Evolutionary conservation across 2,113 vertebrate species (phyloP).

Genomic region (Malurus alboscapulatus): DNA sequence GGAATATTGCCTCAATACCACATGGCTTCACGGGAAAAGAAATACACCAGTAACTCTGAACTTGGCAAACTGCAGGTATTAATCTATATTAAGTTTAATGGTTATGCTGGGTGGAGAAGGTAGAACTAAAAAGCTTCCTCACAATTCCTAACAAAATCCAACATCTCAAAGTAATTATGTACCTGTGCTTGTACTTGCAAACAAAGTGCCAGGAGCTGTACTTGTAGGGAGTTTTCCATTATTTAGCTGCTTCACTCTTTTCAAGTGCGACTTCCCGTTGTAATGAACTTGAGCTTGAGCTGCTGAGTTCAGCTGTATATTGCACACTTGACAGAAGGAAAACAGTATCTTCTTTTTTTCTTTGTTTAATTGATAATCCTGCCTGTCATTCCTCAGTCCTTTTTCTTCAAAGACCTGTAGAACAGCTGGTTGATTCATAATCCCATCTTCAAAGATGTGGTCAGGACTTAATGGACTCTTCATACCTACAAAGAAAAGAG

Average conservation of each 20-base stretch:
- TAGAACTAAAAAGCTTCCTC: neutral
- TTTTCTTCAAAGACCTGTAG: constrained; percentile 79
- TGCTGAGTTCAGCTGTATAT: constrained; percentile 92
- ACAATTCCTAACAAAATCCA: neutral
- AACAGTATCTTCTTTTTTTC: constrained; percentile 87
- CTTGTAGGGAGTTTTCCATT: constrained; percentile 76
- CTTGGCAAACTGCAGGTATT: neutral
- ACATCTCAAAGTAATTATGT: neutral
- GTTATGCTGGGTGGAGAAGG: neutral
- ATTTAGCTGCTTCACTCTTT: constrained; percentile 87
- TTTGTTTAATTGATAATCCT: constrained; percentile 74
- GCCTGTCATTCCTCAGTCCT: constrained; percentile 70
- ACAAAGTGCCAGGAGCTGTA: constrained; percentile 34
- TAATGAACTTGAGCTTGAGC: constrained; percentile 93
- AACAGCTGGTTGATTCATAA: constrained; percentile 79
- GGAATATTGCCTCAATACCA: neutral
- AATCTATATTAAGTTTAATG: neutral
- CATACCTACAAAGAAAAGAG: constrained; percentile 75
- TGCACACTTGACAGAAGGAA: constrained; percentile 93
- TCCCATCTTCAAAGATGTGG: constrained; percentile 80
- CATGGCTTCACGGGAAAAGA: neutral
- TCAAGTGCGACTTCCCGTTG: constrained; percentile 93
- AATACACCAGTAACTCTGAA: neutral
- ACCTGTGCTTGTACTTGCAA: constrained; percentile 78
- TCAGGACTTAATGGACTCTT: constrained; percentile 83